Base-by-base conservation (phyloP, 2,888 invertebrate species). In the Conops quadrifasciatus region DNA sequence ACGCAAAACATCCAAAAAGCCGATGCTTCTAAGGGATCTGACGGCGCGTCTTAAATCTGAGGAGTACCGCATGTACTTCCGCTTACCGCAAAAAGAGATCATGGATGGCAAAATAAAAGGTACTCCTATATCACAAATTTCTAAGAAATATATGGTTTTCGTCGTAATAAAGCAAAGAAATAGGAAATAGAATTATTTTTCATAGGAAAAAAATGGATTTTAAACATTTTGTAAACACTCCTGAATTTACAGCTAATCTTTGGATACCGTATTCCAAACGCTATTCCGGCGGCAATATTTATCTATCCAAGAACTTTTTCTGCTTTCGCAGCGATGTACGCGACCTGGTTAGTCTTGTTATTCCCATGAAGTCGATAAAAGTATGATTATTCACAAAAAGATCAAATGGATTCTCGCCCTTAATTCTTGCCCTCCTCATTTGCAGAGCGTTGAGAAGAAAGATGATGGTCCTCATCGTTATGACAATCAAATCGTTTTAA, bases 191-290 rank as follows among this genome's bases (percentile, higher is more conserved):
- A 5, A 49, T 49, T 5, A 49, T 49, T 19, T 49, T 19, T 49
- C 3, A n/a, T 49, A 49, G 4, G 3, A 1, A n/a, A n/a, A 13
- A 49, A n/a, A 45, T 45, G 15, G 15, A 15, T 45, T 13, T 45
- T 45, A 45, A 1, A 45, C 1, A 45, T n/a, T n/a, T n/a, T n/a
- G 45, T 13, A 45, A 45, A 9, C 45, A 45, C 15, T 45, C 15
- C 19, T 21, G 2, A 56, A n/a, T 56, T 75, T 74, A 26, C 51
- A 83, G 86, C 85, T 1, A 85, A 94, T 13, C 87, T 99, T 69
- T 96, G 96, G 93, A 97, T 98, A 1, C 97, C 98, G 0, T 98
- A 95, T 84, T 94, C 96, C 82, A 97, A 97, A 84, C 91, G 91
- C 76, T 93, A 94, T 82, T 93, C 94, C 71, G 90, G 91, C 88